phyloP scores from a whole-genome alignment of 2,113 vertebrate species.

The Aix galericulata region DNA sequence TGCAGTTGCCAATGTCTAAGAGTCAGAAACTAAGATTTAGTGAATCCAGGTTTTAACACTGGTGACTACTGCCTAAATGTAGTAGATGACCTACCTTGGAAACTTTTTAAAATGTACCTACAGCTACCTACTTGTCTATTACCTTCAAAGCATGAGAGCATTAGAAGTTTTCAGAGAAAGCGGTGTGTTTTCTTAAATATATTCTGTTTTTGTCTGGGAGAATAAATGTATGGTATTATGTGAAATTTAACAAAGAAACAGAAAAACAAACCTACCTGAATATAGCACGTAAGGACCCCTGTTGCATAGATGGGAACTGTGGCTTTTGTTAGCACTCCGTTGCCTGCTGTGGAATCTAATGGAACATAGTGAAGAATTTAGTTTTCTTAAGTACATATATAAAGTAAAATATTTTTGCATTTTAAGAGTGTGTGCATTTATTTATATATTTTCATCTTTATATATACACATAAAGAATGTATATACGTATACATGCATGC shows the following conservation, averaged over 20 bases:
- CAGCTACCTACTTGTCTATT: not conserved
- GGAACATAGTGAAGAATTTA: not conserved
- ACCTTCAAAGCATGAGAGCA: not conserved
- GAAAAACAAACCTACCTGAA: conserved; percentile 83
- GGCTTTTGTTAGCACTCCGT: conserved; percentile 96
- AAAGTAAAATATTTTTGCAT: not conserved
- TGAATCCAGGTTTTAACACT: not conserved
- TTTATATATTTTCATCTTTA: not conserved
- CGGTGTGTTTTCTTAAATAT: not conserved
- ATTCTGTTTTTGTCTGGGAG: not conserved
- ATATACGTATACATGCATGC: fast-evolving
- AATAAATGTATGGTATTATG: not conserved
- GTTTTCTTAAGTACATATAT: not conserved
- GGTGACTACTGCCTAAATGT: not conserved
- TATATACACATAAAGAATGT: not conserved
- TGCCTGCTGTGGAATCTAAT: conserved; percentile 89
- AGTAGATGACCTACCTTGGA: not conserved
- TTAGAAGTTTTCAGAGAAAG: not conserved
- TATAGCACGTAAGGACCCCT: conserved; percentile 96
- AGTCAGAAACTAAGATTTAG: not conserved
- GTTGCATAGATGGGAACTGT: conserved; percentile 99
- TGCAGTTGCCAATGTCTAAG: not conserved
- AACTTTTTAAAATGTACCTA: not conserved
- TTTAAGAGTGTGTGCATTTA: no score
- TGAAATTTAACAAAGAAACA: not conserved